phyloP scores from a whole-genome alignment of 2,113 vertebrate species.

The Peromyscus californicus region DNA sequence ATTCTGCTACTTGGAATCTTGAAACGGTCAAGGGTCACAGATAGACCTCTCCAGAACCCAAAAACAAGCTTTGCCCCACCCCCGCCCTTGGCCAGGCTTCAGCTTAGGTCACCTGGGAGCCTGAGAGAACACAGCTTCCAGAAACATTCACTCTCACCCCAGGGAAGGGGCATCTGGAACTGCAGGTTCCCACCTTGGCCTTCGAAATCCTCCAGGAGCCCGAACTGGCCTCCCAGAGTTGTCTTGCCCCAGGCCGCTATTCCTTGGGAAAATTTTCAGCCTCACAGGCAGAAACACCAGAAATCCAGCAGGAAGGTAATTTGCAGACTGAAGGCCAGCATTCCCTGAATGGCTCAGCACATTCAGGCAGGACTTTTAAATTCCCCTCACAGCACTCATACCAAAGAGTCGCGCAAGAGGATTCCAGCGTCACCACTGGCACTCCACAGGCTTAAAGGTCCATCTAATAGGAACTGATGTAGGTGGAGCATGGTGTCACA shows the following conservation, averaged over 20 bases:
- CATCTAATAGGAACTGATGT: neutral
- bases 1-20: neutral
- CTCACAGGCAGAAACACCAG: neutral
- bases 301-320: neutral
- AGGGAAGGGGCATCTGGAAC: fast-evolving
- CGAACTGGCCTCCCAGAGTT: fast-evolving
- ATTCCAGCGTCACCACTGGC: neutral
- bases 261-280: neutral
- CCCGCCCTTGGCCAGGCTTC: neutral
- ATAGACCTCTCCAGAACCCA: neutral
- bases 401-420: neutral
- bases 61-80: neutral
- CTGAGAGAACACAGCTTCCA: too few species aligned
- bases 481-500: neutral
- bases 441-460: neutral
- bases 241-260: fast-evolving
- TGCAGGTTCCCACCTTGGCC: fast-evolving
- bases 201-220: neutral
- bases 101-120: neutral
- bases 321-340: fast-evolving
- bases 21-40: neutral
- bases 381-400: neutral
- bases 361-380: neutral
- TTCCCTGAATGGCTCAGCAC: neutral
- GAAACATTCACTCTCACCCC: fast-evolving